These are phyloP conservation scores for Colostygia pectinataria DNA, from an alignment of 2,888 invertebrate genomes.

Conservation along the genomic window DNA sequence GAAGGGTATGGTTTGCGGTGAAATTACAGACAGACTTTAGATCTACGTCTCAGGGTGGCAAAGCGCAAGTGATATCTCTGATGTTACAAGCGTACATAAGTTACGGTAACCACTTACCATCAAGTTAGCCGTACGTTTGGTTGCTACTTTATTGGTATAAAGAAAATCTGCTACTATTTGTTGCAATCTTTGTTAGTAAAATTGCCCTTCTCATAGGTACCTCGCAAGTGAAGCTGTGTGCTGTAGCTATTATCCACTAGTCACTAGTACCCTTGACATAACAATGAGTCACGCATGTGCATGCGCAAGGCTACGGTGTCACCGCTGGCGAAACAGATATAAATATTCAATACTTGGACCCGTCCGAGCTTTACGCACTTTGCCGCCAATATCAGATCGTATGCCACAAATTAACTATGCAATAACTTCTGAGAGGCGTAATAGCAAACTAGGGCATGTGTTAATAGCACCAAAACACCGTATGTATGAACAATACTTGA, in stretches of 20 bases:
- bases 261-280: constrained; percentile 26
- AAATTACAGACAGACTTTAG: no score
- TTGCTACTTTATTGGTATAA: no score
- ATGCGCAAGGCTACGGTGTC: constrained; percentile 25
- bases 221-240: neutral
- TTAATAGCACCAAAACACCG: no score
- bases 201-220: no score
- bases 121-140: no score
- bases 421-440: neutral
- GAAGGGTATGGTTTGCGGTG: no score
- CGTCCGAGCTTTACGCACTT: constrained; percentile 8
- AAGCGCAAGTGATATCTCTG: no score
- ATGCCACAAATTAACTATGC: constrained; percentile 17
- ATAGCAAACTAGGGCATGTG: neutral
- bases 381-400: constrained; percentile 16
- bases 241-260: neutral
- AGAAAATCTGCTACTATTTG: no score
- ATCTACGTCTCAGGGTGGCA: no score
- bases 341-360: constrained; percentile 18
- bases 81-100: no score
- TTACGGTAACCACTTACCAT: no score
- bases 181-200: no score
- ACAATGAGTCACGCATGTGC: constrained; percentile 21
- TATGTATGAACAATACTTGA: constrained; percentile 1
- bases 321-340: constrained; percentile 23